Evolutionary conservation across 1,140 invertebrate genomes (phyloP), one percentile per base, ranked within the genome.

Genomic region (Aplysia californica): DNA sequence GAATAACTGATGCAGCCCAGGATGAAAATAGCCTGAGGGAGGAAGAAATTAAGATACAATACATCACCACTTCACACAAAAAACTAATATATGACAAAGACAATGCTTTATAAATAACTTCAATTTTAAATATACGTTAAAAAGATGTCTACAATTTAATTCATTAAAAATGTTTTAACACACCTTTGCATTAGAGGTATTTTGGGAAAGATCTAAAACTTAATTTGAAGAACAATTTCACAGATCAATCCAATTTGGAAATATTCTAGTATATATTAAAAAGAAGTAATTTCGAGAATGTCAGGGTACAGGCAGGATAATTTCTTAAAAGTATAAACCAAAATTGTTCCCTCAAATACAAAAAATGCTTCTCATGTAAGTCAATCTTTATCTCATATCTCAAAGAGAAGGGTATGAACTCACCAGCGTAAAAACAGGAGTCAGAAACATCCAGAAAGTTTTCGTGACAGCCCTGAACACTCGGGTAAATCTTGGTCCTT

Each of bases 401-500:
- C n/a, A n/a, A n/a, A n/a, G 58, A 18, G 6, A 61, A 61, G 10
- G 18, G 10, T 61, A 10, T 3, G 3, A 91, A 86, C 84, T 84
- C 89, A 93, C 93, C 55, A 92, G 79, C 89, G 93, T 93, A 35
- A 93, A 91, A 31, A 90, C 67, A 0, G 93, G 93, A 26, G 93
- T 92, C 33, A 92, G 87, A 56, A 92, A 85, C 31, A 91, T 87
- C 93, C 93, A 94, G 79, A 92, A 92, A 38, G 92, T 85, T 65
- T 91, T 92, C 90, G 92, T 92, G 77, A 92, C 93, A 26, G 83
- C 84, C 78, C 89, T 91, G 3, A 92, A 89, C n/a, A 90, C 84
- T 66, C 90, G 91, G 3, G 92, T 93, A 85, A 93, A 91, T 93
- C 94, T 94, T 80, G 93, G 91, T 72, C 93, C 90, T 38, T 89